Evolutionary conservation across 2,888 invertebrate species (phyloP).

Genomic region (Hyppa rectilinea): DNA sequence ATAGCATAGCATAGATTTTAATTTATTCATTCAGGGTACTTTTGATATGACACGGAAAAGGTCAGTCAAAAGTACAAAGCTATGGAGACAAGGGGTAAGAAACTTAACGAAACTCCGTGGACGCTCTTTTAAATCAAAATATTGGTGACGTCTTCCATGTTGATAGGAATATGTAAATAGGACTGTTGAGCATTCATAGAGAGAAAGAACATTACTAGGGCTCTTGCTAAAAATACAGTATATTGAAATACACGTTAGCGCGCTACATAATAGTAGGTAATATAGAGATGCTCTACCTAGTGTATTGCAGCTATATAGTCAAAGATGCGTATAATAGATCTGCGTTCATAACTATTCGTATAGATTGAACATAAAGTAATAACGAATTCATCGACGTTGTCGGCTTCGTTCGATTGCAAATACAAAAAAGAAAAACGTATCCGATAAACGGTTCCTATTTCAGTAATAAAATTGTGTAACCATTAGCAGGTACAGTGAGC

Average conservation of each 20-base stretch:
- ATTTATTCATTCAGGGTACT: not conserved
- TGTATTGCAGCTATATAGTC: not conserved
- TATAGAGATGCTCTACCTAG: not conserved
- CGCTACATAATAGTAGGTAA: not conserved
- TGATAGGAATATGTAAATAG: not conserved
- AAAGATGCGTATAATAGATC: not conserved
- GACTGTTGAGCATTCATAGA: not conserved
- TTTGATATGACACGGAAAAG: not conserved
- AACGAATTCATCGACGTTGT: not conserved
- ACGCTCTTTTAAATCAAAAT: not conserved
- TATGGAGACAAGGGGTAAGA: not conserved
- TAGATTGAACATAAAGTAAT: not conserved
- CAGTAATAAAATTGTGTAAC: not conserved
- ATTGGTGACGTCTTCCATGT: not conserved
- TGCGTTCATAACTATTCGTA: not conserved
- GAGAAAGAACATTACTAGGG: not conserved
- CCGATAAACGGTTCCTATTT: too few species aligned
- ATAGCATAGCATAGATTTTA: not conserved
- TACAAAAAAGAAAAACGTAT: too few species aligned
- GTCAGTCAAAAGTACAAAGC: not conserved
- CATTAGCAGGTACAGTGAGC: not conserved
- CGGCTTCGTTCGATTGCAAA: not conserved
- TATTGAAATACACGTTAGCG: not conserved
- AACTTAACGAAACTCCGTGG: not conserved
- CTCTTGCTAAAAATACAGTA: not conserved